These are phyloP conservation scores for Eucriotettix oculatus DNA, from an alignment of 2,888 invertebrate species.

Conservation along the genomic window DNA sequence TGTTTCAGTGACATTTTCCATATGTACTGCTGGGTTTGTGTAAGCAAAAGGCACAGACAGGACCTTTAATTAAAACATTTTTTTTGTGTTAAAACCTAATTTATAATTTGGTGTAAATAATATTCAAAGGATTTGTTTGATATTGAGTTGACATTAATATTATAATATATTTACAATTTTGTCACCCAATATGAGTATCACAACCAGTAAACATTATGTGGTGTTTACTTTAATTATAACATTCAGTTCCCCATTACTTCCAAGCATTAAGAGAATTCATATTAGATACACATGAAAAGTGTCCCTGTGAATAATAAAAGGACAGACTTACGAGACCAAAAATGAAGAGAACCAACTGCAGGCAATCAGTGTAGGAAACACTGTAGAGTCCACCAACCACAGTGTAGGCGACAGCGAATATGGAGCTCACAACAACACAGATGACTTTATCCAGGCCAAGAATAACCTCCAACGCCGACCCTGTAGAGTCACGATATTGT, in stretches of 20 bases:
- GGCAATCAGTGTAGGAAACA: conserved; percentile 52
- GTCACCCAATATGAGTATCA: no score
- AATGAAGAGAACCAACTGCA: conserved; percentile 47
- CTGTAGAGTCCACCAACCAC: conserved; percentile 51
- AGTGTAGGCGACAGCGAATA: conserved; percentile 46
- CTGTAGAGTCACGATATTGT: conserved; percentile 19
- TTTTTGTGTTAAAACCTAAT: no score
- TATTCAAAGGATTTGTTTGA: no score
- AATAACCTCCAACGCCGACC: conserved; percentile 42
- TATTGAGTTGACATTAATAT: no score
- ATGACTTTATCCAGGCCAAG: conserved; percentile 34
- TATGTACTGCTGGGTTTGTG: conserved; percentile 34
- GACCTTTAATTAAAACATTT: conserved; percentile 25
- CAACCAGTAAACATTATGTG: no score
- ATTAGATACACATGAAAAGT: no score
- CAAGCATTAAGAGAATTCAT: no score
- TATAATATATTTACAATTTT: no score
- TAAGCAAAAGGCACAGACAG: conserved; percentile 45
- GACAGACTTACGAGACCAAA: conserved; percentile 37
- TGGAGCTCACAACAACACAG: conserved; percentile 39
- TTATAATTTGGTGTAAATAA: no score
- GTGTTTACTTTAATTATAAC: no score
- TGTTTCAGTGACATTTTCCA: conserved; percentile 22
- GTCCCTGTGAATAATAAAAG: no score
- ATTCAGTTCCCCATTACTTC: no score